Conservation (phyloP, 1,140 invertebrate genomes). For the Phenacoccus solenopsis region DNA sequence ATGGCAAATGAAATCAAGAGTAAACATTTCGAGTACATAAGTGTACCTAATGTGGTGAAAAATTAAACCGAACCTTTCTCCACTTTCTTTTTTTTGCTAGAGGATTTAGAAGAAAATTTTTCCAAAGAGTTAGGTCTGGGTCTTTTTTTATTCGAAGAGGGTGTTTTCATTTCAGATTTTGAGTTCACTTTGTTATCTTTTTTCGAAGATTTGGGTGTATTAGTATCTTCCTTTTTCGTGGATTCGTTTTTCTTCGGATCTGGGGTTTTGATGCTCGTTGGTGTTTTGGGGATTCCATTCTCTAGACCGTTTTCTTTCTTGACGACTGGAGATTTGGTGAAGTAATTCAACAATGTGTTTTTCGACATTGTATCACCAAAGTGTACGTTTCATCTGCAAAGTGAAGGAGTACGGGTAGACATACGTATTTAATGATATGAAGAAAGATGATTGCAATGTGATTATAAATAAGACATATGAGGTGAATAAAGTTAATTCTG, state of each 20-base stretch:
- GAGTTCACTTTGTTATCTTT: conserved; percentile 14
- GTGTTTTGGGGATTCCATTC: neutral
- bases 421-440: too few species aligned
- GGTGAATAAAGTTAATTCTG: too few species aligned
- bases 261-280: conserved; percentile 8
- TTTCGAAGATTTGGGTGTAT: conserved; percentile 10
- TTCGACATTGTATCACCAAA: conserved; percentile 22
- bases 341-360: conserved; percentile 29
- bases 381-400: neutral
- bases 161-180: neutral
- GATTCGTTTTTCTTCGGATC: neutral
- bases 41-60: neutral
- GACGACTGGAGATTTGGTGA: conserved; percentile 23
- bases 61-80: neutral
- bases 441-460: too few species aligned
- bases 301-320: neutral
- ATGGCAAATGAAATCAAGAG: neutral
- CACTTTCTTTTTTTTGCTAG: neutral
- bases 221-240: neutral
- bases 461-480: too few species aligned
- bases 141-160: neutral
- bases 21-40: neutral
- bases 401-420: too few species aligned
- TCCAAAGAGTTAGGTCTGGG: neutral
- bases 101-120: neutral